Base-by-base conservation (phyloP, 2,888 invertebrate genomes). In the Pocota personata region DNA sequence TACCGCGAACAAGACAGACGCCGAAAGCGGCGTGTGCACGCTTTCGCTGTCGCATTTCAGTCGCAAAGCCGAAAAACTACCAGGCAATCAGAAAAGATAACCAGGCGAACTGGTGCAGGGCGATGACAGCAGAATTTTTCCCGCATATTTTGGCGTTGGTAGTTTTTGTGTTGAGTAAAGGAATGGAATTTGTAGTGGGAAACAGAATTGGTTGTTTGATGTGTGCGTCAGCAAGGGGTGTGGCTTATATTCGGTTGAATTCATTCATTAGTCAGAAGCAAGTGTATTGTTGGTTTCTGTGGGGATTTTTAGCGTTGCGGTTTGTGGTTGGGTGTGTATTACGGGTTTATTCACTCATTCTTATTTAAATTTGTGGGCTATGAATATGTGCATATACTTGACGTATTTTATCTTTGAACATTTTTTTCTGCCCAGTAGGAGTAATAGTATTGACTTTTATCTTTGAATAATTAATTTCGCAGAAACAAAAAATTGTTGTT, bases 41-140 rank as follows among this genome's bases (percentile, higher is more conserved):
- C 79, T 84, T 79, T 79, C 67, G 79, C 79, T 84, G 84, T 79
- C 79, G 79, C 64, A 84, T 84, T 84, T 84, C 84, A 79, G 84
- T 84, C 79, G 79, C 75, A 69, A 84, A 79, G 84, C 84, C 84
- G 84, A 84, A 84, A 84, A 84, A 21, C 16, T 7, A 79, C 30
- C 69, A 84, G 64, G 75, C 37, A n/a, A 21, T 27, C 84, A 79
- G 79, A 14, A 69, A 58, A 12, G 2, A 1, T 8, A 57, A 50
- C 12, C 7, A 24, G 8, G 19, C 0, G 12, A 46, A 14, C 30
- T 27, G 35, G n/a, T 32, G 35, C 32, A 6, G 37, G 12, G 52
- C 27, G 14, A 37, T 10, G 21, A 8, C 10, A 16, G n/a, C 10
- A 10, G 27, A 14, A 19, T 30, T 43, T 43, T 57, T 55, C 55